Conservation (phyloP, 2,888 invertebrate genomes). For the Campaea margaritaria region DNA sequence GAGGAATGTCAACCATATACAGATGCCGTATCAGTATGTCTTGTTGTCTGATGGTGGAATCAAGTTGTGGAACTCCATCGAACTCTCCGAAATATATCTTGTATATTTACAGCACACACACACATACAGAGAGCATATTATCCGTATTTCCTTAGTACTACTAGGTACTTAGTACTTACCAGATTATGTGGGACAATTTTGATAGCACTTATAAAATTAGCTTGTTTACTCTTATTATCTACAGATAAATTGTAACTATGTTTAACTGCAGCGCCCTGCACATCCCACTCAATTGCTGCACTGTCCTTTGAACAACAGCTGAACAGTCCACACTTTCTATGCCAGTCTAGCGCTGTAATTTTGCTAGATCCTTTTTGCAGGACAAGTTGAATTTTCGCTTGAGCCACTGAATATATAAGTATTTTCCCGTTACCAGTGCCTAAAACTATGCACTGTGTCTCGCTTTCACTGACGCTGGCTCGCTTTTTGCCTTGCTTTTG, state of each 20-base stretch:
- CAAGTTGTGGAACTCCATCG: too few relatives aligned
- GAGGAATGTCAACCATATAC: too few relatives aligned
- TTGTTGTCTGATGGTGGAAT: too few relatives aligned
- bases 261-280: slow-evolving; percentile 74
- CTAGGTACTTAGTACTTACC: too few relatives aligned
- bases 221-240: slow-evolving; percentile 88
- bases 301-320: slow-evolving; percentile 83
- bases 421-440: slow-evolving; percentile 90
- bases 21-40: too few relatives aligned
- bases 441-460: slow-evolving; percentile 86
- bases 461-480: slow-evolving; percentile 58
- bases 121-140: too few relatives aligned
- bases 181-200: slow-evolving; percentile 84
- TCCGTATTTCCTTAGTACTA: too few relatives aligned
- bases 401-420: slow-evolving; percentile 88
- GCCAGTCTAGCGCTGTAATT: slow-evolving; percentile 85
- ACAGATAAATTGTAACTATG: slow-evolving; percentile 79
- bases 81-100: too few relatives aligned
- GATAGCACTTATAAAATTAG: slow-evolving; percentile 84
- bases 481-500: slow-evolving; percentile 56
- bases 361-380: slow-evolving; percentile 79
- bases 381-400: slow-evolving; percentile 86
- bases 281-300: slow-evolving; percentile 84
- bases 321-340: slow-evolving; percentile 77
- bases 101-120: too few relatives aligned